These are phyloP conservation scores for Scaptomyza pallida DNA, from an alignment of 1,140 invertebrate genomes.

Conservation along the genomic window DNA sequence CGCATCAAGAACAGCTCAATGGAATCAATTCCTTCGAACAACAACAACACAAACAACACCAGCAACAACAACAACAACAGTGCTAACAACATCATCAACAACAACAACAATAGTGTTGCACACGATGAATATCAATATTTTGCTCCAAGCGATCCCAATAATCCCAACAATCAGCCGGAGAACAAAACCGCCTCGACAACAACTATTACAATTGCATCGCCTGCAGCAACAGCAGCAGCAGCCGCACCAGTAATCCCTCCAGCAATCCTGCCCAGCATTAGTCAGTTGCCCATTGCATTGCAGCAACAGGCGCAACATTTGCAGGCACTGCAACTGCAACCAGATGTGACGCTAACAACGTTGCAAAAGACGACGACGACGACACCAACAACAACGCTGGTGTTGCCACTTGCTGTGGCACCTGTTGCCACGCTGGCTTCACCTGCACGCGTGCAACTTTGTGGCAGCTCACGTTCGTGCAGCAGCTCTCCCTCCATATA, in stretches of 20 bases:
- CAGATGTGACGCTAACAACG: conserved; percentile 62
- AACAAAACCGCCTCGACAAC: conserved; percentile 11
- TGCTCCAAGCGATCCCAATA: conserved; percentile 79
- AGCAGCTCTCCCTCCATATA: conserved; percentile 79
- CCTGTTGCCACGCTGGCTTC: conserved; percentile 8
- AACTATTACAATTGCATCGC: not conserved
- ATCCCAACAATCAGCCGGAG: conserved; percentile 71
- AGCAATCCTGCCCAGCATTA: conserved; percentile 28
- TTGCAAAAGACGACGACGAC: conserved; percentile 39
- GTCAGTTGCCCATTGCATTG: conserved; percentile 45
- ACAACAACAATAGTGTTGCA: conserved; percentile 54
- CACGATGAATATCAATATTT: conserved; percentile 82
- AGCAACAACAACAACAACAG: conserved; percentile 18
- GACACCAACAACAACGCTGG: not conserved
- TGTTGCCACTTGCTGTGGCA: conserved; percentile 1
- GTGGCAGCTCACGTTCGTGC: conserved; percentile 63
- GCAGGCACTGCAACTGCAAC: conserved; percentile 64
- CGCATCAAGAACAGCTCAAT: conserved; percentile 55
- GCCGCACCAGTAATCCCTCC: not conserved
- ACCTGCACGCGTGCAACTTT: conserved; percentile 31
- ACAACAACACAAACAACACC: conserved; percentile 17
- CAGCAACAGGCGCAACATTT: conserved; percentile 64
- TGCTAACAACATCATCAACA: conserved; percentile 40
- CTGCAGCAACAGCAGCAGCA: too few relatives aligned
- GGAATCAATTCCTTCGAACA: not conserved